A percentile compares a stretch with the other conserved stretches of the same genome.
phyloP scores from a whole-genome alignment of 2,797 vertebrate species.

The Urophycis tenuis region DNA sequence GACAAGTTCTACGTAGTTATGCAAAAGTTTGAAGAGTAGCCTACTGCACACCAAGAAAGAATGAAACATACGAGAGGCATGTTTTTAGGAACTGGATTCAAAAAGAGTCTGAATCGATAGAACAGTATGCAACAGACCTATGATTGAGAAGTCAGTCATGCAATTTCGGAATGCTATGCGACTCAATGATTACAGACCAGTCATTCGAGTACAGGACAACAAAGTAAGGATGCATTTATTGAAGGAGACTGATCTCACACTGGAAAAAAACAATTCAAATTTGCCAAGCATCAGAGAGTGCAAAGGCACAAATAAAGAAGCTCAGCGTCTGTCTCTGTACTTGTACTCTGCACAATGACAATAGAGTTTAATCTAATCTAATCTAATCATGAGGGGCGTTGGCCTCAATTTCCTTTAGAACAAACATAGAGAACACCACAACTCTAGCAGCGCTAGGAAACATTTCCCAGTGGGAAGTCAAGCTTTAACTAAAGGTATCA shows the following conservation, averaged over 20 bases:
- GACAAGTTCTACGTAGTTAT: background rate
- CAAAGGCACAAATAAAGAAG: background rate
- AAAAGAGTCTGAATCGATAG: background rate
- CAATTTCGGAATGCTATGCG: conserved; percentile 5
- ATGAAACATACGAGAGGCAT: background rate
- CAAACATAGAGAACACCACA: too few relatives aligned
- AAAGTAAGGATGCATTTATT: conserved; percentile 6
- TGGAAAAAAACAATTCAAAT: conserved; percentile 3
- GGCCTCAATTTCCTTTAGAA: too few relatives aligned
- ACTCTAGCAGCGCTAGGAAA: too few relatives aligned
- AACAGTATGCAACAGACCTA: background rate
- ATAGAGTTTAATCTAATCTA: too few relatives aligned
- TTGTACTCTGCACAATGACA: too few relatives aligned
- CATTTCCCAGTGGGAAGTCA: too few relatives aligned
- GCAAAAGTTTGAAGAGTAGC: background rate
- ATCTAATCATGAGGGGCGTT: too few relatives aligned
- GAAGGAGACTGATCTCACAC: conserved; percentile 7
- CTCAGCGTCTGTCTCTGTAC: too few relatives aligned
- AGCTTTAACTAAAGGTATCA: too few relatives aligned
- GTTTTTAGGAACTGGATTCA: background rate
- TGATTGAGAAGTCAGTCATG: conserved; percentile 11
- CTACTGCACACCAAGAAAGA: background rate
- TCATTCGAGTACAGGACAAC: conserved; percentile 4
- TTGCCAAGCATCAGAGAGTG: conserved; percentile 10
- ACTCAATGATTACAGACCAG: conserved; percentile 19